Conservation (phyloP, 2,797 vertebrate genomes). For the Chrysocyon brachyurus region DNA sequence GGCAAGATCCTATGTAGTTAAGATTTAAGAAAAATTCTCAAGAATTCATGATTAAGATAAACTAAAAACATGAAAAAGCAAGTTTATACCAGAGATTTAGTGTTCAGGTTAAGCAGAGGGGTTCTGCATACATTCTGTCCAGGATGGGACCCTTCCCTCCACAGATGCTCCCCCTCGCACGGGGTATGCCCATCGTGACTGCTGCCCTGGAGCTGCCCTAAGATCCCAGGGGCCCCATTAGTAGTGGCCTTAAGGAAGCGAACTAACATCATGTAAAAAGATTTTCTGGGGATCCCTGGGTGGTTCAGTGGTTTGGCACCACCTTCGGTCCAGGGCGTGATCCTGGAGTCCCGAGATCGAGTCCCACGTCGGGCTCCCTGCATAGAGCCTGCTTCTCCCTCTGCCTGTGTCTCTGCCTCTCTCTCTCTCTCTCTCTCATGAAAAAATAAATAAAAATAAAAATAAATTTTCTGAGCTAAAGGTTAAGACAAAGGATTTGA, state of each 20-base stretch:
- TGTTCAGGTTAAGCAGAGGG: neutral
- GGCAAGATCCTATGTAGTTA: neutral
- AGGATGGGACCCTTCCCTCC: neutral
- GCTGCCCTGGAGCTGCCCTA: neutral
- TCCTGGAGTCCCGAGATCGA: no score
- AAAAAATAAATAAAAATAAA: no score
- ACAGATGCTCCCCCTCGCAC: neutral
- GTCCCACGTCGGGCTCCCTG: no score
- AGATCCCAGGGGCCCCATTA: neutral
- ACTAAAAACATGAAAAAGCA: neutral
- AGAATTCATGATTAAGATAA: neutral
- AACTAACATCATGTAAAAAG: neutral
- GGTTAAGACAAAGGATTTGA: neutral
- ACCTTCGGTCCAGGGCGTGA: no score
- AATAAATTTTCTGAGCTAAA: slow-evolving; percentile 50
- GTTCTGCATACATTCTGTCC: neutral
- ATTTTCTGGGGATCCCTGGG: slow-evolving; percentile 18
- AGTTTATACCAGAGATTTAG: neutral
- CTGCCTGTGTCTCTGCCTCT: no score
- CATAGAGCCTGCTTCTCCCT: no score
- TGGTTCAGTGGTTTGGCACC: no score
- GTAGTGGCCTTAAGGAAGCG: neutral
- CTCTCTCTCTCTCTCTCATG: no score
- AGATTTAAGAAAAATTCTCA: neutral
- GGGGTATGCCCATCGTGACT: neutral